These are phyloP conservation scores for Egretta garzetta DNA, from an alignment of 2,113 vertebrate genomes.

Conservation along the genomic window DNA sequence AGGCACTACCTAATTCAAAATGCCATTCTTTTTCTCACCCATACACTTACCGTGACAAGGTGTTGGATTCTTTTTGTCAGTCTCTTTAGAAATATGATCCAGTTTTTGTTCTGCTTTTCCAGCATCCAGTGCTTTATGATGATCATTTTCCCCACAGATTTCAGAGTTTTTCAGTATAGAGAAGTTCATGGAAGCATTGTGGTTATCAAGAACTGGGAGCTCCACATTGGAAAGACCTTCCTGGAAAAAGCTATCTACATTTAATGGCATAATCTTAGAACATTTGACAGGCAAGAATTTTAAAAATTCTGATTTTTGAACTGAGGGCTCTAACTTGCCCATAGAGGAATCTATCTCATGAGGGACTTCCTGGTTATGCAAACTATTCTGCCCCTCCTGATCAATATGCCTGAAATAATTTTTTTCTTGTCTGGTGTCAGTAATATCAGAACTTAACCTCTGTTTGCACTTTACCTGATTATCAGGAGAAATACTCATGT, in stretches of 20 bases:
- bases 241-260: neutral
- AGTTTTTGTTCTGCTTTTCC: slow-evolving; percentile 19
- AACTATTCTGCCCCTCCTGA: neutral
- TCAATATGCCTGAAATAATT: neutral
- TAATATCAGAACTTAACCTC: neutral
- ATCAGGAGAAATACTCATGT: neutral
- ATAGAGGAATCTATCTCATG: neutral
- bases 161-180: neutral
- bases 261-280: neutral
- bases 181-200: neutral
- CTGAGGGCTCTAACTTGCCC: neutral
- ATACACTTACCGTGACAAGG: slow-evolving; percentile 60
- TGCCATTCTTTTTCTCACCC: neutral
- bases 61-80: neutral
- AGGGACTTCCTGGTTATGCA: neutral
- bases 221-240: neutral
- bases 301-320: neutral
- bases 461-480: neutral
- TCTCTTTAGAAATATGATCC: neutral
- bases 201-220: neutral
- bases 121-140: neutral
- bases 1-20: neutral
- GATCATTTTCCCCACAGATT: neutral
- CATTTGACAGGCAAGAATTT: neutral
- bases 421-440: neutral